Base-by-base conservation (phyloP, 2,888 invertebrate genomes). In the Heliconius erato region DNA sequence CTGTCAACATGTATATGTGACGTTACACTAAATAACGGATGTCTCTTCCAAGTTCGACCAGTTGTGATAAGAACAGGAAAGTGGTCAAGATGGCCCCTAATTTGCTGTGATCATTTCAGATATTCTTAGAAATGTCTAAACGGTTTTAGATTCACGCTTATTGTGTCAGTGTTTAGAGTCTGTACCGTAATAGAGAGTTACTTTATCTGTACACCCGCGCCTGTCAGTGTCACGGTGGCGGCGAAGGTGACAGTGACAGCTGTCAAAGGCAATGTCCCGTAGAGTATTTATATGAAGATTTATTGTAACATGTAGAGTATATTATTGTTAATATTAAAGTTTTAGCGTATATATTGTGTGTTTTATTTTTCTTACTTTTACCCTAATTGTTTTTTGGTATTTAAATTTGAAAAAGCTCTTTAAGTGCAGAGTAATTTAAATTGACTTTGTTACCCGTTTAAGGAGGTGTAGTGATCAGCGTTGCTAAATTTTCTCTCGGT, bases 241-340 rank as follows among this genome's bases (percentile, higher is more conserved):
- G 32, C 23, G 74, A 23, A 32, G 32, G 14, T 59, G 74, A 59
- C 74, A n/a, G 74, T 84, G 86, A 85, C 86, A 86, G 85, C 86
- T 86, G 86, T 86, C 86, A 83, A 84, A 84, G 86, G 86, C 86
- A 86, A 85, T 85, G 88, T 88, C 88, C 87, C 86, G 88, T 90
- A 89, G 89, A 86, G 86, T 88, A 87, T 94, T 93, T 93, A 91
- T 93, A 93, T 92, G 91, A 87, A 92, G 90, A 92, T 94, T 94
- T 93, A 94, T 92, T 92, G 91, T 93, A 92, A 93, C 90, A 87
- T 92, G 94, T 95, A 95, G 94, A 95, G 92, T 95, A 95, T 95
- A 95, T 95, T 88, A 93, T 94, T 95, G 95, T 95, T 95, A 95
- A 95, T 94, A 94, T 93, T 95, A 95, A 95, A 95, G 93, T 95